Base-by-base conservation (phyloP, 1,140 invertebrate genomes). In the Scylla paramamosain region DNA sequence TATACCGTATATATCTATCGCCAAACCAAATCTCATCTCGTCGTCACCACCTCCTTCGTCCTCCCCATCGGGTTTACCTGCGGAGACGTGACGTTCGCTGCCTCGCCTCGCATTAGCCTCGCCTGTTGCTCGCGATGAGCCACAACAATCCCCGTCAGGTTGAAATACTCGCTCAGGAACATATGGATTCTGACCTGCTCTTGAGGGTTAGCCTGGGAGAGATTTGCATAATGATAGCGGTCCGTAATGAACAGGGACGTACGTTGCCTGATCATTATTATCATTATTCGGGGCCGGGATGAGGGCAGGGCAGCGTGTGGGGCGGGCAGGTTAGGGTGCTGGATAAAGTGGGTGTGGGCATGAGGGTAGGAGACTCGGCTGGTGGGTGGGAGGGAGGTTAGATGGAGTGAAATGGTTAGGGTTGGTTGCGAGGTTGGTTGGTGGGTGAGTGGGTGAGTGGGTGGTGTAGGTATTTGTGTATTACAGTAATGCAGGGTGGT, bases 141-240 rank as follows among this genome's bases (percentile, higher is more conserved):
- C 67, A 77, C 67, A 77, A n/a, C 67, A 20, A 77, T 25, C 67
- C 67, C 4, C 67, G 67, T 77, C 67, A 77, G 67, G 12, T 20
- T 77, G 67, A 77, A 77, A 77, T 77, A n/a, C 67, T n/a, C 67
- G 67, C 67, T 77, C 67, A 59, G 67, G n/a, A 77, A 77, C 67
- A 77, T 77, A 77, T 77, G 67, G 67, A 77, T 6, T 6, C 25
- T 77, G 67, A 77, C 67, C 67, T 77, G 67, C 67, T 77, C 67
- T 77, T 20, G 31, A 87, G 28, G 89, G 45, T 59, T 39, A 91
- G 89, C 59, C 89, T 16, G 89, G 89, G 84, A 87, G 45, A 28
- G 46, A 91, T 91, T 91, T 91, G 89, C 89, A 91, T 91, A 91
- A 91, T 91, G 25, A 91, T 91, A 91, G 46, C 25, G 89, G 46